Base-by-base conservation (phyloP, 2,888 invertebrate genomes). In the Pristionchus maxplancki region DNA sequence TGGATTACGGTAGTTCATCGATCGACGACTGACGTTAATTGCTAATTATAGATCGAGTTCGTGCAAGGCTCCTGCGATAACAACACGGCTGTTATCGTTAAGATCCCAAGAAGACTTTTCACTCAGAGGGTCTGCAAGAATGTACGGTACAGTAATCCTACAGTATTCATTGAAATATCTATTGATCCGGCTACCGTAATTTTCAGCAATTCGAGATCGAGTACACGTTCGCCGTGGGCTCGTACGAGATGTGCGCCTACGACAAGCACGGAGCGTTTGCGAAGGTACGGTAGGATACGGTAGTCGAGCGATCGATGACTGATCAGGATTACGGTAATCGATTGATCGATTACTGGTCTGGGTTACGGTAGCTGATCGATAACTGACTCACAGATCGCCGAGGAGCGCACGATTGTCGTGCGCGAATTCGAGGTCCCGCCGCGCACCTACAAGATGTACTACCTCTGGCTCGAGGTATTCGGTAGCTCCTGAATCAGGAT, bases 391-490 rank as follows among this genome's bases (percentile, higher is more conserved):
- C 31, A 67, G 67, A 17, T 31, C 34, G 15, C 31, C 31, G 67
- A 67, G 31, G 74, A 74, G 20, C 74, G 74, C 20, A 31, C 24
- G 37, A 74, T 74, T 24, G 24, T 37, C 20, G 74, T 74, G 24
- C 40, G 24, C 24, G 40, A 20, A 11, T 13, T 20, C 20, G 9
- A 24, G 8, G 44, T 34, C 64, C 1, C 34, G 40, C 40, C 40
- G 44, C 37, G 40, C 28, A 37, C 48, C 28, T 88, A 88, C 81
- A 58, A 53, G 34, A n/a, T 88, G 9, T 24, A 17, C 40, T 58
- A 40, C 20, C 37, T 88, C 67, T 88, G 78, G 88, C 58, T 88
- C 11, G 40, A 78, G 88, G 81, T 87, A 44, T n/a, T n/a, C 31
- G 40, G 53, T 62, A 37, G 11, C 82, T 53, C 48, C 24, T n/a